phyloP scores from a whole-genome alignment of 2,888 invertebrate genomes.

The Chloroclysta siterata region DNA sequence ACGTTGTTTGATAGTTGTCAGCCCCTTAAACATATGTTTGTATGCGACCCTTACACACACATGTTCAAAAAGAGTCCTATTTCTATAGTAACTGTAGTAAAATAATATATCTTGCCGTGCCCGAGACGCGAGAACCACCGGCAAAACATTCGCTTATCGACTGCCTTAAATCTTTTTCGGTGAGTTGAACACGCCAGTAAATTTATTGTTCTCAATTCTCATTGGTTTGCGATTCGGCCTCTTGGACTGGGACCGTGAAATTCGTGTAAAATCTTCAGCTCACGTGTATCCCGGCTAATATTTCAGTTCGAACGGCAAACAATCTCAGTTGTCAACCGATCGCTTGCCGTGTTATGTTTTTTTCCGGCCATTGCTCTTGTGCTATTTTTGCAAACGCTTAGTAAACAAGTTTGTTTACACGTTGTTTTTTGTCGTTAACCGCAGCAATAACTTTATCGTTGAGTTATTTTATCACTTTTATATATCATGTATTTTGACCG shows the following conservation, averaged over 20 bases:
- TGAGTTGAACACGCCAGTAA: constrained; percentile 61
- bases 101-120: constrained; percentile 42
- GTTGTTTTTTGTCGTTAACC: not conserved
- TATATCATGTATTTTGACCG: too few relatives aligned
- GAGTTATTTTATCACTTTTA: constrained; percentile 5
- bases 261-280: constrained; percentile 47
- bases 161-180: constrained; percentile 70
- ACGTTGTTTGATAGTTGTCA: too few relatives aligned
- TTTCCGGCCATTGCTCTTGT: constrained; percentile 37
- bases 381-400: constrained; percentile 24
- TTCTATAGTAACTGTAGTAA: constrained; percentile 22
- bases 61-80: constrained; percentile 15
- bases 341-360: constrained; percentile 36
- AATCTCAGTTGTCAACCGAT: constrained; percentile 33
- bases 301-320: constrained; percentile 41
- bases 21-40: constrained; percentile 28
- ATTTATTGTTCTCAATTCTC: constrained; percentile 59
- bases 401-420: constrained; percentile 22
- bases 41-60: constrained; percentile 12
- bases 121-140: constrained; percentile 49
- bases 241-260: constrained; percentile 47
- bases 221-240: constrained; percentile 53
- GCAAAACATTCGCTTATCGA: constrained; percentile 67
- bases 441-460: not conserved
- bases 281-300: constrained; percentile 44